Evolutionary conservation across 2,888 invertebrate genomes (phyloP).

Genomic region (Chymomyza fuscimana): DNA sequence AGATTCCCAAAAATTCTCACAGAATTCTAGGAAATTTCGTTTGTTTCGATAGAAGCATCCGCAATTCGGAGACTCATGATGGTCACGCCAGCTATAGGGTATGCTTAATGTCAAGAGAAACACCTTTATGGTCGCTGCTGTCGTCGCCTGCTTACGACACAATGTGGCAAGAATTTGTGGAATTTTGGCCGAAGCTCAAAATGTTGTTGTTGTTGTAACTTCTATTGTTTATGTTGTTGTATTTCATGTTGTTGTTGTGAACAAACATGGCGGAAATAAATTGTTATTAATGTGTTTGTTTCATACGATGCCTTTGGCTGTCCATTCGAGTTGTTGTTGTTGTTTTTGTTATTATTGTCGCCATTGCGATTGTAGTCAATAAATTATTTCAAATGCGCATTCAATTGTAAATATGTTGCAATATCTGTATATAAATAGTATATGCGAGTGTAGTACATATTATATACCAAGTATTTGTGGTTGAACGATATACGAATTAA

Average conservation of each 20-base stretch:
- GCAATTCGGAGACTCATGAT: no score
- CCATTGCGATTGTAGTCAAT: constrained; percentile 43
- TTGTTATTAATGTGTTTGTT: constrained; percentile 65
- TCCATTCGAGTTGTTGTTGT: constrained; percentile 9
- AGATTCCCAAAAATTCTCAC: no score
- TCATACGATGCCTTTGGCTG: constrained; percentile 30
- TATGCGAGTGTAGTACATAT: not conserved
- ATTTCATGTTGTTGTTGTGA: constrained; percentile 19
- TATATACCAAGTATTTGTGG: not conserved
- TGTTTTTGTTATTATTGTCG: not conserved
- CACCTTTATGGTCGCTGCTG: not conserved
- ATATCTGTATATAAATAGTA: not conserved
- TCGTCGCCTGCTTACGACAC: not conserved
- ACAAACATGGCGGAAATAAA: constrained; percentile 56
- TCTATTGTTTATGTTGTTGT: constrained; percentile 24
- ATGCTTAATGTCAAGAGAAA: not conserved
- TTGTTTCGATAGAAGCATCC: no score
- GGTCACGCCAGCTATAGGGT: no score
- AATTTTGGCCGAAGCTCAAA: constrained; percentile 20
- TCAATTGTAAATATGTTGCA: constrained; percentile 53
- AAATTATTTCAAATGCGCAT: constrained; percentile 54
- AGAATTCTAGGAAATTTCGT: no score
- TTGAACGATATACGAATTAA: not conserved
- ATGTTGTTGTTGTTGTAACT: constrained; percentile 16
- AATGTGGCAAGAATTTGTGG: constrained; percentile 41